These are phyloP conservation scores for Drosophila tani DNA, from an alignment of 1,140 invertebrate species.

Conservation along the genomic window DNA sequence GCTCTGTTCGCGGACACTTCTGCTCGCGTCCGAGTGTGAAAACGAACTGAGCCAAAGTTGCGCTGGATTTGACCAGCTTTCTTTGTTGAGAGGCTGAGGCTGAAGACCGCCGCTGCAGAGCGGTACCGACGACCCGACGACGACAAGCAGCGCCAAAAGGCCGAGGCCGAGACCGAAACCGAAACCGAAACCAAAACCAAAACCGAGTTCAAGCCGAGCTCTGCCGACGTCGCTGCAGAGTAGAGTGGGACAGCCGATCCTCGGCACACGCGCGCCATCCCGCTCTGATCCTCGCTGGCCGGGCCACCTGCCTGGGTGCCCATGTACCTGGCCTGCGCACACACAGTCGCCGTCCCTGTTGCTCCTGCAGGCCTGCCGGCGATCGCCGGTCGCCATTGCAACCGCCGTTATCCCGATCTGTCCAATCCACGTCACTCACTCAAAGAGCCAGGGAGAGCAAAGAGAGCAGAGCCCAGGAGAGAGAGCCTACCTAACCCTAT, in stretches of 20 bases:
- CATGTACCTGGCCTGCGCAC: slow-evolving; percentile 18
- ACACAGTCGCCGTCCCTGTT: slow-evolving; percentile 28
- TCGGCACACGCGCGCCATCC: not conserved
- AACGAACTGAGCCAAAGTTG: slow-evolving; percentile 82
- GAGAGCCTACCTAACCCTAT: slow-evolving; percentile 9
- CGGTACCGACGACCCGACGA: slow-evolving; percentile 22
- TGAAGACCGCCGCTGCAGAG: slow-evolving; percentile 28
- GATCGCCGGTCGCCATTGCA: slow-evolving; percentile 29
- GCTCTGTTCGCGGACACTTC: slow-evolving; percentile 63
- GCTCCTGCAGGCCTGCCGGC: slow-evolving; percentile 29
- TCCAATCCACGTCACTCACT: slow-evolving; percentile 45
- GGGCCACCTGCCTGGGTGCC: slow-evolving; percentile 22
- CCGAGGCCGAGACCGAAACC: slow-evolving; percentile 40
- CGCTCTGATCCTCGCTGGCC: slow-evolving; percentile 22
- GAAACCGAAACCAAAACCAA: slow-evolving; percentile 27
- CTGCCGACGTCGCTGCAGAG: slow-evolving; percentile 42
- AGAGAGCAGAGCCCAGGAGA: not conserved
- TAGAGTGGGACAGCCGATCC: slow-evolving; percentile 18
- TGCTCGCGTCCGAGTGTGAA: slow-evolving; percentile 81
- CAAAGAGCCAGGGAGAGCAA: slow-evolving; percentile 6
- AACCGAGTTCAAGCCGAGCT: slow-evolving; percentile 44
- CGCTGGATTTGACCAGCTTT: slow-evolving; percentile 83
- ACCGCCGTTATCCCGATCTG: slow-evolving; percentile 19
- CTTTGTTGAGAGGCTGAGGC: slow-evolving; percentile 75
- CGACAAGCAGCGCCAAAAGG: slow-evolving; percentile 49